These are phyloP conservation scores for Pharmacophagus antenor DNA, from an alignment of 2,888 invertebrate genomes.

Conservation along the genomic window DNA sequence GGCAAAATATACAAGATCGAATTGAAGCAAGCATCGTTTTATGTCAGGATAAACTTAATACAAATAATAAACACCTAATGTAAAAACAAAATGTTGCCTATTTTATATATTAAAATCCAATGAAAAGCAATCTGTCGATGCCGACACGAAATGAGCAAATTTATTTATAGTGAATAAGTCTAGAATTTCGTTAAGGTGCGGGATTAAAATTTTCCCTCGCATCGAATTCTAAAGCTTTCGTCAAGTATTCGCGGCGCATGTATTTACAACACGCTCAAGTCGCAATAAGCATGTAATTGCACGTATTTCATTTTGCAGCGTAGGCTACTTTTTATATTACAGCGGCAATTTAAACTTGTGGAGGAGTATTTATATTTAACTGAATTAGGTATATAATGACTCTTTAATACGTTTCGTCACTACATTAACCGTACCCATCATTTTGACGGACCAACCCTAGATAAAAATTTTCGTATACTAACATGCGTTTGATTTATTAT, in stretches of 20 bases:
- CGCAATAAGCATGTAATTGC: constrained; percentile 19
- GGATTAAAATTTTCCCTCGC: constrained; percentile 17
- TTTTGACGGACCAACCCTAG: too few species aligned
- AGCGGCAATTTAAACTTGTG: not conserved
- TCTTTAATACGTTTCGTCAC: too few species aligned
- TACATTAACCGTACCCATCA: too few species aligned
- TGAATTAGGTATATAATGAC: not conserved
- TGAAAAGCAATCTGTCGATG: not conserved
- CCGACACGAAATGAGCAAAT: not conserved
- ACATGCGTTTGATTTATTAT: too few species aligned
- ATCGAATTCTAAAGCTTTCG: constrained; percentile 17
- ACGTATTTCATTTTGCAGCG: constrained; percentile 6
- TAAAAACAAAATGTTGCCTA: too few species aligned
- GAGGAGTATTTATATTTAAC: not conserved
- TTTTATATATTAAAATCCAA: too few species aligned
- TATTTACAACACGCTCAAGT: constrained; percentile 4
- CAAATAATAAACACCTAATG: too few species aligned
- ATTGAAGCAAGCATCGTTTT: too few species aligned
- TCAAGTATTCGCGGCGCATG: constrained; percentile 10
- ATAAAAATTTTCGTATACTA: too few species aligned
- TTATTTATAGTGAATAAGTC: constrained; percentile 14
- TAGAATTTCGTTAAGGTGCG: constrained; percentile 5
- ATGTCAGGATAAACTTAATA: too few species aligned
- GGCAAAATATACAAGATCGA: too few species aligned
- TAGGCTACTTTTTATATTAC: constrained; percentile 7